Conservation (phyloP, 2,888 invertebrate species). For the Siphlonurus alternatus region DNA sequence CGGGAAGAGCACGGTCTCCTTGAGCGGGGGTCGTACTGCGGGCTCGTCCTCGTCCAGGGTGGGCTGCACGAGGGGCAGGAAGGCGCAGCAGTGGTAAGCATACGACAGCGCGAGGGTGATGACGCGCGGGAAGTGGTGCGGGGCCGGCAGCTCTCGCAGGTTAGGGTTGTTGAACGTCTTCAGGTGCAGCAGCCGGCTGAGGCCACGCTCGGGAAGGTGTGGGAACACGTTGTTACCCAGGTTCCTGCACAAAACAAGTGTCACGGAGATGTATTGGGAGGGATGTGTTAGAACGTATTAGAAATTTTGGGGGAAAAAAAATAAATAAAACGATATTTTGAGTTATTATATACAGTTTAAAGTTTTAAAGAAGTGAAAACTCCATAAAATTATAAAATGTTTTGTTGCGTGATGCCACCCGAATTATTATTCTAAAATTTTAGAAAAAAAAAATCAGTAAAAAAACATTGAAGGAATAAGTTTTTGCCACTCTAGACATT, state of each 20-base stretch:
- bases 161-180: conserved; percentile 87
- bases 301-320: conserved; percentile 1
- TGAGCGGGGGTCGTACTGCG: conserved; percentile 26
- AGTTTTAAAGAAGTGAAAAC: too few relatives aligned
- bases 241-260: conserved; percentile 45
- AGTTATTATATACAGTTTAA: conserved; percentile 1
- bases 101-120: conserved; percentile 75
- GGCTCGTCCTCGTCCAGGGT: conserved; percentile 22
- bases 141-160: conserved; percentile 71
- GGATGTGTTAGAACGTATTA: conserved; percentile 5
- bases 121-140: conserved; percentile 71
- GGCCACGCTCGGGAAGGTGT: conserved; percentile 40
- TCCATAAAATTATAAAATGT: conserved; percentile 6
- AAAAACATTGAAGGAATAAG: too few relatives aligned
- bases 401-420: too few relatives aligned
- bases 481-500: too few relatives aligned
- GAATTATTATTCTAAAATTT: too few relatives aligned
- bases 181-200: conserved; percentile 62
- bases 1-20: conserved; percentile 51
- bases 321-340: not conserved
- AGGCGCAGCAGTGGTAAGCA: conserved; percentile 93
- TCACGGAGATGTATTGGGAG: too few relatives aligned
- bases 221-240: conserved; percentile 80
- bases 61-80: conserved; percentile 45
- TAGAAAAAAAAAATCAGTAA: too few relatives aligned